Base-by-base conservation (phyloP, 2,888 invertebrate species). In the Coenonympha arcania region DNA sequence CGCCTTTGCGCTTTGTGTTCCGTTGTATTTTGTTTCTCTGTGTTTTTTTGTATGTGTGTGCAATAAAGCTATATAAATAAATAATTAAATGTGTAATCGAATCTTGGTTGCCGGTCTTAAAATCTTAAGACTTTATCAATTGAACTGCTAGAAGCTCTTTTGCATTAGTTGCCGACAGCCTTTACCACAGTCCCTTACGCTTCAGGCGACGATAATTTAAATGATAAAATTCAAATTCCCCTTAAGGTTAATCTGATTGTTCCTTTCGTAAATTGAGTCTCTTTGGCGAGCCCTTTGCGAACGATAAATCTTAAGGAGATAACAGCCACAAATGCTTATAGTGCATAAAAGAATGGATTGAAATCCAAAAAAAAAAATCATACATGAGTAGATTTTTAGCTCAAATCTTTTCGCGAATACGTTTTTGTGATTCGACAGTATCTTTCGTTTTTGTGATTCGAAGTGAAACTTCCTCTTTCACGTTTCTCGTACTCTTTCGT, bases 161-260 rank as follows among this genome's bases (percentile, higher is more conserved):
- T 65, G 70, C 71, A 70, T 60, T 71, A 72, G 79, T 73, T 77
- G 77, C 79, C 76, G 73, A 76, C 79, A 79, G 80, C 73, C 77
- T 75, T 76, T 80, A 77, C 76, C 79, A 80, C 71, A 58, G 65
- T 67, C 66, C 55, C 22, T 39, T 39, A 20, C 60, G 66, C 68
- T 73, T 69, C 62, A 65, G 65, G 66, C 72, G 67, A 65, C 67
- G 72, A 76, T 79, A 79, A 82, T 81, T 82, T 80, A 77, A 79
- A 82, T 81, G 80, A 79, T 81, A 80, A 81, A 80, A 81, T 73
- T 75, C 64, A 71, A 74, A 79, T 78, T 37, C 20, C 4, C 37
- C 11, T 39, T 39, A 9, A 39, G 39, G 24, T 39, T 39, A 5
- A 39, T 39, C 24, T 39, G 39, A 39, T 39, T 15, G 24, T 39